These are phyloP conservation scores for Eristalinus sepulchralis DNA, from an alignment of 2,888 invertebrate species.

Conservation along the genomic window DNA sequence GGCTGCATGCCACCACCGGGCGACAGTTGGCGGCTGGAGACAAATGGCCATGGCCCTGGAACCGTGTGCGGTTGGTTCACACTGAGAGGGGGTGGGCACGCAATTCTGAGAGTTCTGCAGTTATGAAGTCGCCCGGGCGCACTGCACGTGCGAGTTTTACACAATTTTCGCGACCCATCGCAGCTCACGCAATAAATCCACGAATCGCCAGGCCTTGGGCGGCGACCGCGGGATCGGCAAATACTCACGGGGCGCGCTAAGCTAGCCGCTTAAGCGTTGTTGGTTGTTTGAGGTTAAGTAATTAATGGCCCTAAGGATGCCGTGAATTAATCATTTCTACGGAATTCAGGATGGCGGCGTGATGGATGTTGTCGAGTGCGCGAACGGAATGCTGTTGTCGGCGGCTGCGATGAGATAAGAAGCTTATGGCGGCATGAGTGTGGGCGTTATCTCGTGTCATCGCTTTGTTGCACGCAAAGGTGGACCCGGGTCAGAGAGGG, in stretches of 20 bases:
- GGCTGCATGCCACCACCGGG: background rate
- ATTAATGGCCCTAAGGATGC: conserved; percentile 31
- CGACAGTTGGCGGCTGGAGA: conserved; percentile 31
- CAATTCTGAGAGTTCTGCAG: background rate
- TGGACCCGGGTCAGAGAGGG: too few species aligned
- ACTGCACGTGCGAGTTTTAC: background rate
- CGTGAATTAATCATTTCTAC: conserved; percentile 22
- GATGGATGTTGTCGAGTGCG: background rate
- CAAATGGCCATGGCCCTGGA: conserved; percentile 55
- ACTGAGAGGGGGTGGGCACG: conserved; percentile 23
- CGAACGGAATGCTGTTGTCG: background rate
- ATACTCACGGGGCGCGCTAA: conserved; percentile 9
- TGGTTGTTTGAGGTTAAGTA: conserved; percentile 41
- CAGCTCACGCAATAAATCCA: conserved; percentile 23
- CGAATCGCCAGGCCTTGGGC: conserved; percentile 20
- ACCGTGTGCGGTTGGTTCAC: conserved; percentile 55
- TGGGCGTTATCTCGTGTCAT: background rate
- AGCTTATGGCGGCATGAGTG: background rate
- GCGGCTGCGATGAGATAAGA: background rate
- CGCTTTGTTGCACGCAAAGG: background rate
- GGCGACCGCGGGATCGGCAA: conserved; percentile 24
- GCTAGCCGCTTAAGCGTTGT: conserved; percentile 1
- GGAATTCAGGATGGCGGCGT: conserved; percentile 1
- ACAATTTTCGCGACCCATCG: background rate
- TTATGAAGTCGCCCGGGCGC: background rate